Base-by-base conservation (phyloP, 2,888 invertebrate genomes). In the Meganola albula region DNA sequence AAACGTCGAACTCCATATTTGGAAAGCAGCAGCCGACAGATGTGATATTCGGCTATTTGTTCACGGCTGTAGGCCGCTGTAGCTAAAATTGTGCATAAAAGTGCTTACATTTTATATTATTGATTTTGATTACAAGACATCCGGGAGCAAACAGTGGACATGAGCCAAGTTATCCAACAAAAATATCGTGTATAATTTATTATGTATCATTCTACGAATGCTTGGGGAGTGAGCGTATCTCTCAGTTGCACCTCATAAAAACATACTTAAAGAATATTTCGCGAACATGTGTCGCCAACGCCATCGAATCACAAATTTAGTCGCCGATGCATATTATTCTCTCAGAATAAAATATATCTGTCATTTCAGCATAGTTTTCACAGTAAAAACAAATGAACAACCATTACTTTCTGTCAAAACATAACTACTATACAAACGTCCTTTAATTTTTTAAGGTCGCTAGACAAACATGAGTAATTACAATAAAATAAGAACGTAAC, bases 101-200 rank as follows among this genome's bases (percentile, higher is more conserved):
- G 44, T 38, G 44, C n/a, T n/a, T n/a, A n/a, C 55, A 40, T 55
- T 58, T 63, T 63, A 71, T 67, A 63, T 64, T 71, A 66, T 62
- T 56, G 52, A 54, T 55, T 59, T 49, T 65, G 63, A 73, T 73
- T 74, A 48, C 68, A 61, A 58, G 64, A 65, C 62, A 57, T 64
- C 58, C 68, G 69, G 69, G 53, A 67, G 59, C 63, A 64, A 62
- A 61, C 64, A 67, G 69, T 83, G 84, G 84, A 70, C 62, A 49
- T 37, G 68, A 74, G 84, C 84, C 84, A 85, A 83, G 56, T 66
- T 68, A 62, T 58, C 61, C 64, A 67, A 75, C 74, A 75, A 80
- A 83, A 84, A 84, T 84, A 83, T 75, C 77, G 62, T 72, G 62
- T 72, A 74, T 80, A 82, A 84, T 78, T 84, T 82, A 82, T 84